Base-by-base conservation (phyloP, 2,113 vertebrate species). In the Delphinus delphis region DNA sequence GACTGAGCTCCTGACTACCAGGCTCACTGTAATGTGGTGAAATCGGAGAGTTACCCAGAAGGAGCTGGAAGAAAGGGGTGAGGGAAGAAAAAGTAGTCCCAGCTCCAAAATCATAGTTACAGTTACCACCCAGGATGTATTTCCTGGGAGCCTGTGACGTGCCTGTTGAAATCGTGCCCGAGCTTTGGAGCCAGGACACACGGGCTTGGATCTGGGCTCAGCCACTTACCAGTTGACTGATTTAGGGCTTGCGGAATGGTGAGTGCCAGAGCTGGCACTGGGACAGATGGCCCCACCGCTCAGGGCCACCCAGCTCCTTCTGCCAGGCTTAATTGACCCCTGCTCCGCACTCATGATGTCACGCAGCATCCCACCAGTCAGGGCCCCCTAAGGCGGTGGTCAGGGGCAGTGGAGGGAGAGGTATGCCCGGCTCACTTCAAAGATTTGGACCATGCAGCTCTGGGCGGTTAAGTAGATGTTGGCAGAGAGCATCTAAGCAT, bases 381-480 rank as follows among this genome's bases (percentile, higher is more conserved):
- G 18, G 20, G 41, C 41, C 7, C 1, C 38, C 26, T 8, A 36
- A 36, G 15, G 5, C 31, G 33, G 12, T n/a, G 33, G 13, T 25
- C 33, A 65, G 21, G n/a, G 53, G 63, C 28, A 55, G 74, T n/a
- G n/a, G 62, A 21, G 25, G 33, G 21, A 9, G 12, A 92, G 68
- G 41, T 21, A 18, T 36, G 12, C 4, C 36, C 4, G 1, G 5
- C 10, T 83, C 17, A 79, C 47, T 63, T 26, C 71, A 88, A 58
- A 83, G 91, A 96, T 60, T 86, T 50, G 74, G 71, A 82, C 79
- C 70, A 70, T 55, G 31, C 58, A 85, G 86, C 90, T 1, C 38
- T 94, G 92, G 97, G 92, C 33, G 77, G 65, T 95, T 97, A 70
- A 95, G 58, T 81, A 76, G 89, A 81, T 93, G 86, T 38, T 89